Evolutionary conservation across 2,797 vertebrate genomes (phyloP).

Genomic region (Austrolebias charrua): DNA sequence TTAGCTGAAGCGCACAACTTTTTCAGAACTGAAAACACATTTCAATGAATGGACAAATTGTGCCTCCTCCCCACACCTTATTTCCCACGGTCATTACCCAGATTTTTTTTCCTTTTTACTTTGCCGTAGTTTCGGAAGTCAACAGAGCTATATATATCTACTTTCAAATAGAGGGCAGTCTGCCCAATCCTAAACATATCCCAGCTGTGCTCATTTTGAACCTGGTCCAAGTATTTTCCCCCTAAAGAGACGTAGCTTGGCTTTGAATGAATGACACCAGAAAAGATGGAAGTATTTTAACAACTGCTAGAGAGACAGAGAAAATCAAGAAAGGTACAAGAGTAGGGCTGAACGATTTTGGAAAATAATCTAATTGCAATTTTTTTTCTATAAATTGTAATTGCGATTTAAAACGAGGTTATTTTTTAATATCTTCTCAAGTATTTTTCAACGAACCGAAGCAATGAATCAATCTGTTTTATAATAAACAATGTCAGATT

Average conservation of each 20-base stretch:
- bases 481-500: too few relatives aligned
- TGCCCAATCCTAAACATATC: constrained; percentile 99
- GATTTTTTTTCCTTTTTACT: constrained; percentile 84
- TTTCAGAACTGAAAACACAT: constrained; percentile 16
- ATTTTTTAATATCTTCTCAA: too few relatives aligned
- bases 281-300: constrained; percentile 78
- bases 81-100: constrained; percentile 94
- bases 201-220: constrained; percentile 99
- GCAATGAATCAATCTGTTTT: too few relatives aligned
- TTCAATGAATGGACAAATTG: constrained; percentile 32
- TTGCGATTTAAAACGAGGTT: too few relatives aligned
- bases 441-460: too few relatives aligned
- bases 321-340: constrained; percentile 17
- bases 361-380: too few relatives aligned
- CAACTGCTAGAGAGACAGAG: constrained; percentile 45
- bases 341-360: too few relatives aligned
- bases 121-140: constrained; percentile 94
- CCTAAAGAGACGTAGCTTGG: constrained; percentile 88
- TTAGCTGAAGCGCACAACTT: neutral
- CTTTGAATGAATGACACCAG: constrained; percentile 97
- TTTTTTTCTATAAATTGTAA: too few relatives aligned
- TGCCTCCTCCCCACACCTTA: constrained; percentile 39
- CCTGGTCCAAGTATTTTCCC: constrained; percentile 84
- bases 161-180: constrained; percentile 95
- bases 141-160: constrained; percentile 95